Percentiles rank a stretch among this genome's conserved stretches.
These are phyloP conservation scores for Atopsyche davidsoni DNA, from an alignment of 1,140 invertebrate species.

Conservation along the genomic window DNA sequence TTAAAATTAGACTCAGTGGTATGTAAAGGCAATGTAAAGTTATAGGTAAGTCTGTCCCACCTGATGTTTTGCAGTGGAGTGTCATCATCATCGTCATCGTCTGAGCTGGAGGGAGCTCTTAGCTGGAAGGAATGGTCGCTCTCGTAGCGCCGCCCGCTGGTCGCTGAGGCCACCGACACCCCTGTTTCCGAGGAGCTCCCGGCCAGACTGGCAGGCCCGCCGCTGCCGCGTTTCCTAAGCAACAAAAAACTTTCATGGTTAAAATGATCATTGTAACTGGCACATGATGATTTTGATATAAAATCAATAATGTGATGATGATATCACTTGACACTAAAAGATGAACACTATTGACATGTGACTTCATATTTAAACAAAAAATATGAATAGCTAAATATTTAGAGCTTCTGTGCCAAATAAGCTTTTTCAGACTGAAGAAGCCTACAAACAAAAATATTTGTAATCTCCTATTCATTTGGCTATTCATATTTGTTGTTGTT, in stretches of 20 bases:
- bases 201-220: neutral
- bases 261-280: slow-evolving; percentile 2
- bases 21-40: neutral
- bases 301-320: too few relatives aligned
- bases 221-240: slow-evolving; percentile 17
- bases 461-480: too few relatives aligned
- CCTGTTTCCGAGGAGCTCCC: slow-evolving; percentile 17
- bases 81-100: slow-evolving; percentile 49
- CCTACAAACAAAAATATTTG: too few relatives aligned
- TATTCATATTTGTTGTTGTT: too few relatives aligned
- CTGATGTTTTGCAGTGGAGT: slow-evolving; percentile 42
- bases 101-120: slow-evolving; percentile 29
- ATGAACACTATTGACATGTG: too few relatives aligned
- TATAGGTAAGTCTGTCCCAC: slow-evolving; percentile 3
- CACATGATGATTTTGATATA: neutral
- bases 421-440: too few relatives aligned
- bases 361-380: too few relatives aligned
- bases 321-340: too few relatives aligned
- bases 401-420: too few relatives aligned
- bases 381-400: too few relatives aligned
- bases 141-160: slow-evolving; percentile 36
- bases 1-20: too few relatives aligned
- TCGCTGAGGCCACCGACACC: slow-evolving; percentile 13
- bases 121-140: slow-evolving; percentile 42
- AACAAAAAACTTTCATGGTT: too few relatives aligned